These are phyloP conservation scores for Telmatochromis brachygnathus DNA, from an alignment of 2,113 vertebrate genomes.

Conservation along the genomic window DNA sequence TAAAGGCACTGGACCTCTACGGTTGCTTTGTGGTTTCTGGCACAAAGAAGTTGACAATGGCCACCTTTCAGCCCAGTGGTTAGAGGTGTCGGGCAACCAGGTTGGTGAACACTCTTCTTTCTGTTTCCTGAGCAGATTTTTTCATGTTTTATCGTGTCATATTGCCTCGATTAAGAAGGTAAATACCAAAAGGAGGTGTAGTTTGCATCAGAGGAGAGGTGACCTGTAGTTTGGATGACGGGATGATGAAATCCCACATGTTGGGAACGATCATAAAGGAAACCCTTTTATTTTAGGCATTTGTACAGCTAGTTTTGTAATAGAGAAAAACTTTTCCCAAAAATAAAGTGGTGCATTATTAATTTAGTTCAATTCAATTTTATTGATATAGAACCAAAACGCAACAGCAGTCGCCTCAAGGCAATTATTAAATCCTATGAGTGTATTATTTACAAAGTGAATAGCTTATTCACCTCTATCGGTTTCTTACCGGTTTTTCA, in stretches of 20 bases:
- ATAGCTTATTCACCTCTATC: fast-evolving
- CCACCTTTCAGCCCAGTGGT: neutral
- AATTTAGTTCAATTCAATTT: neutral
- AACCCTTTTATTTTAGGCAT: neutral
- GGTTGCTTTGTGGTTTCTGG: neutral
- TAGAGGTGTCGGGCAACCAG: neutral
- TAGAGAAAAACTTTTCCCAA: neutral
- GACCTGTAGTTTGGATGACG: neutral
- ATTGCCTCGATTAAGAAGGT: neutral
- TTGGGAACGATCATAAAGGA: neutral
- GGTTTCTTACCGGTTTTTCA: neutral
- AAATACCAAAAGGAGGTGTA: neutral
- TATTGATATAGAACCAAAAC: neutral
- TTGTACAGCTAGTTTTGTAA: neutral
- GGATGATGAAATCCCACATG: neutral
- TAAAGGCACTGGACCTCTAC: neutral
- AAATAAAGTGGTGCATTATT: neutral
- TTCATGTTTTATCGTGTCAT: fast-evolving
- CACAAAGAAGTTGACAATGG: neutral
- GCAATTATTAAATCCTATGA: neutral
- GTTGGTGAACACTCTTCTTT: neutral
- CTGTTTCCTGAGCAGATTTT: neutral
- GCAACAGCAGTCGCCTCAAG: neutral
- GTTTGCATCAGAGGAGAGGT: neutral
- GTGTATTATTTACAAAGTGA: neutral